phyloP scores from a whole-genome alignment of 2,113 vertebrate genomes.

The Oreotrochilus melanogaster region DNA sequence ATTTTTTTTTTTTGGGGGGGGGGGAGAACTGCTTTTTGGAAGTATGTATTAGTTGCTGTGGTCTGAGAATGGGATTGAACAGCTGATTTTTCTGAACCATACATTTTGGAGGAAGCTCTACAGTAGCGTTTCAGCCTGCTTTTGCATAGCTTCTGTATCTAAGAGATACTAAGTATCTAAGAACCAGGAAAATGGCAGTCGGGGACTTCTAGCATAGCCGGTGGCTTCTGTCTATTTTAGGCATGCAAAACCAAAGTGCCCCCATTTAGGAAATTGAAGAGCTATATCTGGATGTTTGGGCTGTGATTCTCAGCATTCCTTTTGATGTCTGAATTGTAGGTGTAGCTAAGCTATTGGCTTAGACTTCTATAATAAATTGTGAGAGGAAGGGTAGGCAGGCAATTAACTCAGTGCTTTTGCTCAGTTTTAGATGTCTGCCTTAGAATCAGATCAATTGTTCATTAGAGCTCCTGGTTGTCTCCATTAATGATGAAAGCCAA shows the following conservation, averaged over 20 bases:
- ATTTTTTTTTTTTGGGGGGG: not conserved
- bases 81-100: not conserved
- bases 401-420: not conserved
- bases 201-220: not conserved
- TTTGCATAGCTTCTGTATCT: not conserved
- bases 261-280: not conserved
- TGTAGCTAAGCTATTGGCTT: not conserved
- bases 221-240: not conserved
- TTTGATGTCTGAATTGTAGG: not conserved
- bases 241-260: not conserved
- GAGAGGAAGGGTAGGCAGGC: not conserved
- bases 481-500: not conserved
- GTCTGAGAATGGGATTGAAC: not conserved
- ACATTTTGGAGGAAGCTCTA: not conserved
- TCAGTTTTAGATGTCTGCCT: not conserved
- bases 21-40: not conserved
- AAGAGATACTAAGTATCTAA: not conserved
- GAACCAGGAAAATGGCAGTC: not conserved
- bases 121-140: not conserved
- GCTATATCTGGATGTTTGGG: not conserved
- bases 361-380: not conserved
- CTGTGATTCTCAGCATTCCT: not conserved
- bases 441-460: not conserved
- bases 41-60: not conserved
- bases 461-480: not conserved